A percentile compares a stretch with the other conserved stretches of the same genome.
Conservation (phyloP, 2,888 invertebrate species). For the Flexamia atlantica region DNA sequence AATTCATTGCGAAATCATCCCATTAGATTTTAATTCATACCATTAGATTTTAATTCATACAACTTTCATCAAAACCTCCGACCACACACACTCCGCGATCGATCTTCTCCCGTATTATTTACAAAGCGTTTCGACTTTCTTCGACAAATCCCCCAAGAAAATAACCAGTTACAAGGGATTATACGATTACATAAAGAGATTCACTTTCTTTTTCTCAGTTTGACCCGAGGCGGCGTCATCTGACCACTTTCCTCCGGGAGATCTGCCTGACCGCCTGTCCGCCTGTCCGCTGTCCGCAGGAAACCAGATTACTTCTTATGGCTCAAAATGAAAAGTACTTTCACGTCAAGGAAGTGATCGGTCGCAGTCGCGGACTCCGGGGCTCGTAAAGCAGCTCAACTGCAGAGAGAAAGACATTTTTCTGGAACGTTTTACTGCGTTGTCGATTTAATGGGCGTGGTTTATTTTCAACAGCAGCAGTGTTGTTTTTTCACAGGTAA, state of each 20-base stretch:
- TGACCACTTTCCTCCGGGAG: constrained; percentile 17
- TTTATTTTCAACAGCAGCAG: too few species aligned
- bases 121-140: not conserved
- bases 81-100: too few species aligned
- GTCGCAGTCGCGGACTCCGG: not conserved
- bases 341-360: constrained; percentile 1
- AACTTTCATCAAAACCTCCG: too few species aligned
- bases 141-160: not conserved
- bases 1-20: too few species aligned
- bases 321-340: not conserved
- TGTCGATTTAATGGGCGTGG: too few species aligned
- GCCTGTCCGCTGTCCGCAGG: not conserved
- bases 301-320: not conserved
- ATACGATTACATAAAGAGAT: constrained; percentile 13
- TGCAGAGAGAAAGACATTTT: too few species aligned
- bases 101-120: too few species aligned
- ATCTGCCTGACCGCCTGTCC: constrained; percentile 14
- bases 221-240: not conserved
- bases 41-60: too few species aligned
- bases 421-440: too few species aligned
- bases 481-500: too few species aligned
- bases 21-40: too few species aligned
- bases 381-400: too few species aligned
- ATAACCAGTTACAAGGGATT: not conserved
- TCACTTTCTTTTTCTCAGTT: constrained; percentile 34